phyloP scores from a whole-genome alignment of 1,140 invertebrate genomes.

The Cherax quadricarinatus region DNA sequence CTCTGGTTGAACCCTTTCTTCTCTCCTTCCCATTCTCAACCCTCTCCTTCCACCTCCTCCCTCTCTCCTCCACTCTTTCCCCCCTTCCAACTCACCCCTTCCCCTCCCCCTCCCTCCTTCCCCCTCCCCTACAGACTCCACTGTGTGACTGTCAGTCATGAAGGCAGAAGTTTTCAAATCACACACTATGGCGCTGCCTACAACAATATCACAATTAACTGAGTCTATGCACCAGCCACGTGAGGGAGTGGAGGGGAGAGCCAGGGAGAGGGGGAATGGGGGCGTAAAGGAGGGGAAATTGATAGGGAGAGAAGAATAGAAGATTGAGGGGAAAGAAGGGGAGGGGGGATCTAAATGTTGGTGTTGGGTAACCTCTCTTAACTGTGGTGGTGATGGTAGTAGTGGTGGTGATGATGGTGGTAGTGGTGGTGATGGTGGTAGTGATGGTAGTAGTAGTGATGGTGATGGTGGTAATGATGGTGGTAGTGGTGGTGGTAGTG shows the following conservation, averaged over 20 bases:
- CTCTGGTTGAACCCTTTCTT: not conserved
- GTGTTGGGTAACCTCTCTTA: too few relatives aligned
- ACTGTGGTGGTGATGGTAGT: not conserved
- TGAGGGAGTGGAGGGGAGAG: not conserved
- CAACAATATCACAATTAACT: slow-evolving; percentile 53
- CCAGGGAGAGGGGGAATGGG: too few relatives aligned
- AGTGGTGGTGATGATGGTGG: not conserved
- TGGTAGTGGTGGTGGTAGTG: too few relatives aligned
- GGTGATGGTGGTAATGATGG: too few relatives aligned
- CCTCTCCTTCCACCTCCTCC: not conserved
- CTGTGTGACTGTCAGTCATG: slow-evolving; percentile 3
- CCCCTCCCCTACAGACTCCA: not conserved
- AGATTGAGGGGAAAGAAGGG: not conserved
- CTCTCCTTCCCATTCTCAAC: not conserved
- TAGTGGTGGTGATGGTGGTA: too few relatives aligned
- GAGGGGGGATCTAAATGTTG: not conserved
- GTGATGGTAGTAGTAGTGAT: too few relatives aligned
- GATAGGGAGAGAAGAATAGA: not conserved
- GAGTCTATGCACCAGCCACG: not conserved
- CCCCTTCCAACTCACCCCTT: not conserved
- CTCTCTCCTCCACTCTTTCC: not conserved
- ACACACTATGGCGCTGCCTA: slow-evolving; percentile 38
- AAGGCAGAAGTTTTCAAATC: slow-evolving; percentile 33
- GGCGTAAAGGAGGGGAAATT: not conserved
- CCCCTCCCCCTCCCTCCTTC: not conserved